These are phyloP conservation scores for Eudemis profundana DNA, from an alignment of 2,888 invertebrate genomes.

Conservation along the genomic window DNA sequence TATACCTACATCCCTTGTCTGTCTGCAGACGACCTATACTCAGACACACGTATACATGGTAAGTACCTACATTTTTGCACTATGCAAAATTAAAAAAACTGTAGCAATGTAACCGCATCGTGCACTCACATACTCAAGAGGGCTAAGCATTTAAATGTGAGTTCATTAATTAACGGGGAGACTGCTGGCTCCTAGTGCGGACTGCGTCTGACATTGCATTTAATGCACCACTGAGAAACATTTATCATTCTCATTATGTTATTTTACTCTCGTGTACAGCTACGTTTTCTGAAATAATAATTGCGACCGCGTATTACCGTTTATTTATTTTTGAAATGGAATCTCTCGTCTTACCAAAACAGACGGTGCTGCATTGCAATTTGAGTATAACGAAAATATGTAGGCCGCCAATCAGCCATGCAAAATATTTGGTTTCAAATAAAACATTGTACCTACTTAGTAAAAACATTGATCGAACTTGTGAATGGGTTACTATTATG, in stretches of 20 bases:
- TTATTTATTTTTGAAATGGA: neutral
- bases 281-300: slow-evolving; percentile 6
- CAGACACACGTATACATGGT: neutral
- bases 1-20: too few relatives aligned
- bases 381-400: too few relatives aligned
- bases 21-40: too few relatives aligned
- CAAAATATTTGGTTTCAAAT: too few relatives aligned
- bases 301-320: neutral
- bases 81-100: slow-evolving; percentile 6
- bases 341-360: too few relatives aligned
- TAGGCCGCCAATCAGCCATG: too few relatives aligned
- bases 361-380: too few relatives aligned
- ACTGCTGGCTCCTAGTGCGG: slow-evolving; percentile 13
- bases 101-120: slow-evolving; percentile 9
- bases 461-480: too few relatives aligned
- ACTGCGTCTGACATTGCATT: slow-evolving; percentile 34
- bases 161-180: slow-evolving; percentile 36
- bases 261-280: neutral
- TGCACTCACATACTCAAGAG: slow-evolving; percentile 32
- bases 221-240: slow-evolving; percentile 30
- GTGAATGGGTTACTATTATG: too few relatives aligned
- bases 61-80: neutral
- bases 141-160: slow-evolving; percentile 37
- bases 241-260: slow-evolving; percentile 36
- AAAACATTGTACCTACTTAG: too few relatives aligned